Percentiles rank a stretch among this genome's conserved stretches.
Conservation (phyloP, 2,797 vertebrate species). For the Rhabdomys pumilio region DNA sequence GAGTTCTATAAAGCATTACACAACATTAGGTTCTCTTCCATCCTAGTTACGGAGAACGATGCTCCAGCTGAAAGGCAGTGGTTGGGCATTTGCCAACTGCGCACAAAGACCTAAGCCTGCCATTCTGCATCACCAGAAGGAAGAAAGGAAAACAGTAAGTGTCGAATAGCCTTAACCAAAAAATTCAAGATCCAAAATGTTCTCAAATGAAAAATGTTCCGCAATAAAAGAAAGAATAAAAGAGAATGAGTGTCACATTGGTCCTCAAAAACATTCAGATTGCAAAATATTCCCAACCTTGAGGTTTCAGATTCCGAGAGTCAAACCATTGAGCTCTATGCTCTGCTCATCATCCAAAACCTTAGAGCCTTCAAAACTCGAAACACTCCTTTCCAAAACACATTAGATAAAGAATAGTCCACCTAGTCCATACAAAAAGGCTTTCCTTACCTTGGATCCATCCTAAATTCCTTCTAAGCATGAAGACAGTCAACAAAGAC, state of each 20-base stretch:
- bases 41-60: not conserved
- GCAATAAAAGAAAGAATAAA: not conserved
- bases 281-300: not conserved
- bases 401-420: not conserved
- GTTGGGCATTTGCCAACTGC: not conserved
- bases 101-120: not conserved
- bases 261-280: not conserved
- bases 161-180: not conserved
- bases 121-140: not conserved
- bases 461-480: slow-evolving; percentile 20
- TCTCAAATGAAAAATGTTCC: not conserved
- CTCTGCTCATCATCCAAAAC: not conserved
- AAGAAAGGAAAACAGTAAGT: not conserved
- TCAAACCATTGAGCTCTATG: not conserved
- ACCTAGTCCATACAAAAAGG: not conserved
- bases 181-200: not conserved
- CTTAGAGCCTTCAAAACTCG: not conserved
- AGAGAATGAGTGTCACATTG: not conserved
- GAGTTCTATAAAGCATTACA: not conserved
- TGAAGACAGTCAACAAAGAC: not conserved
- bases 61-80: not conserved
- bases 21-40: not conserved
- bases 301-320: not conserved
- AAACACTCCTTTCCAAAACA: not conserved
- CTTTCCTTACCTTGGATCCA: not conserved